Percentiles rank a stretch among this genome's conserved stretches.
These are phyloP conservation scores for Coryphaenoides rupestris DNA, from an alignment of 2,113 vertebrate genomes.

Conservation along the genomic window DNA sequence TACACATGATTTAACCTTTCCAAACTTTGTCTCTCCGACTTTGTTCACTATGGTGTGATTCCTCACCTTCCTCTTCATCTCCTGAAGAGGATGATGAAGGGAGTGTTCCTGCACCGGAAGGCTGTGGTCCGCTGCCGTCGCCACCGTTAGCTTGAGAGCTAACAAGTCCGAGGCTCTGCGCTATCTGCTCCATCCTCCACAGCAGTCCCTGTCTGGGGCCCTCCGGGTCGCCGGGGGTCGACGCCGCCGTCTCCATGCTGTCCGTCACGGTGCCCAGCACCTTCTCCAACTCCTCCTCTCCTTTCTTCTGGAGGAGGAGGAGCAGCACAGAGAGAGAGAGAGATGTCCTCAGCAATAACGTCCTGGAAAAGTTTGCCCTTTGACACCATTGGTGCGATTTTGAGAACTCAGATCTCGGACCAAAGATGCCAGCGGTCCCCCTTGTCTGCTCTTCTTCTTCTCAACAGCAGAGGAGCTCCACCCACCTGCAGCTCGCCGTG, in stretches of 20 bases:
- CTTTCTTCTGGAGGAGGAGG: constrained; percentile 60
- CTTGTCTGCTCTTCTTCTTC: no score
- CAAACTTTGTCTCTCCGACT: no score
- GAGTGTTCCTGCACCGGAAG: constrained; percentile 47
- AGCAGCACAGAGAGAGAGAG: neutral
- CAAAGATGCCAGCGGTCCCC: no score
- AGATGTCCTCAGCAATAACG: no score
- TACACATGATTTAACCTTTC: no score
- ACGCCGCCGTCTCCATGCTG: constrained; percentile 74
- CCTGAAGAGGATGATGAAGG: no score
- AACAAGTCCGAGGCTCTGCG: constrained; percentile 46
- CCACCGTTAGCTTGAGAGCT: constrained; percentile 8
- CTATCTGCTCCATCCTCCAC: constrained; percentile 68
- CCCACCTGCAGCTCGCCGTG: constrained; percentile 77
- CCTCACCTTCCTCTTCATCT: no score
- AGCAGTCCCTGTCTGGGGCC: constrained; percentile 68
- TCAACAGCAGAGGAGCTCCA: neutral
- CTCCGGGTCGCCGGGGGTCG: constrained; percentile 49
- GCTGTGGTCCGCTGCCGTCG: constrained; percentile 48
- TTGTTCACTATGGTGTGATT: no score
- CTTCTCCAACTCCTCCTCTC: constrained; percentile 73
- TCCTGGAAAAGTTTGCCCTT: no score
- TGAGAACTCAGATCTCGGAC: no score
- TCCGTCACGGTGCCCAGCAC: constrained; percentile 70
- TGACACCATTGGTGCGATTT: no score